A percentile compares a stretch with the other conserved stretches of the same genome.
Evolutionary conservation across 2,888 invertebrate genomes (phyloP).

Genomic region (Agrypnus murinus): DNA sequence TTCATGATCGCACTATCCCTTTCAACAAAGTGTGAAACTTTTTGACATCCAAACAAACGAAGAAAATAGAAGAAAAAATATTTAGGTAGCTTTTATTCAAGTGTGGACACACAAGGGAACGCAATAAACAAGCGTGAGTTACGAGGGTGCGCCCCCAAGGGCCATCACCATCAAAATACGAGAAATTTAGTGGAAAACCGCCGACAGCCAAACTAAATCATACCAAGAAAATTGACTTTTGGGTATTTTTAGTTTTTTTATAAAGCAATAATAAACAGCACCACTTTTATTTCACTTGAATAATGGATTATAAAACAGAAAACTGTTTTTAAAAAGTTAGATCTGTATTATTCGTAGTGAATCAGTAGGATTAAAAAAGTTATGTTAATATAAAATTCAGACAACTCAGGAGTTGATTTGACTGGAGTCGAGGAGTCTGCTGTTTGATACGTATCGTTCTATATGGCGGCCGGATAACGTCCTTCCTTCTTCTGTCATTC

Average conservation of each 20-base stretch:
- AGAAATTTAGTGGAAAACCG: constrained; percentile 40
- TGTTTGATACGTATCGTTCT: too few relatives aligned
- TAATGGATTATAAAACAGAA: too few relatives aligned
- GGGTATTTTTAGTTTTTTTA: neutral
- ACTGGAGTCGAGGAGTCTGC: too few relatives aligned
- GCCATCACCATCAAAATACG: constrained; percentile 38
- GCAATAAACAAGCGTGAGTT: constrained; percentile 31
- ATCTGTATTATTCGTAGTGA: too few relatives aligned
- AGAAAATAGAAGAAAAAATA: constrained; percentile 18
- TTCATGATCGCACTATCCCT: too few relatives aligned
- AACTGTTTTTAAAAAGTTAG: too few relatives aligned
- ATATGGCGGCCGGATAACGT: too few relatives aligned
- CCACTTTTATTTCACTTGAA: neutral
- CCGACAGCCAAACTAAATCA: constrained; percentile 19
- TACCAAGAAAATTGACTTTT: constrained; percentile 2
- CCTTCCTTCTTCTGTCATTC: too few relatives aligned
- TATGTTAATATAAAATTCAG: too few relatives aligned
- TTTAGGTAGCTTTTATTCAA: constrained; percentile 26
- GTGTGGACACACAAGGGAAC: constrained; percentile 28
- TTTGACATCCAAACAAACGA: neutral
- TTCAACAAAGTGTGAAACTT: neutral
- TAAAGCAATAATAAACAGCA: neutral
- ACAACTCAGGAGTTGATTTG: too few relatives aligned
- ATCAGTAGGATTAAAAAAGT: too few relatives aligned
- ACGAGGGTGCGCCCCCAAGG: constrained; percentile 34